A percentile compares a stretch with the other conserved stretches of the same genome.
phyloP scores from a whole-genome alignment of 2,888 invertebrate genomes.

The Hemistola chrysoprasaria region DNA sequence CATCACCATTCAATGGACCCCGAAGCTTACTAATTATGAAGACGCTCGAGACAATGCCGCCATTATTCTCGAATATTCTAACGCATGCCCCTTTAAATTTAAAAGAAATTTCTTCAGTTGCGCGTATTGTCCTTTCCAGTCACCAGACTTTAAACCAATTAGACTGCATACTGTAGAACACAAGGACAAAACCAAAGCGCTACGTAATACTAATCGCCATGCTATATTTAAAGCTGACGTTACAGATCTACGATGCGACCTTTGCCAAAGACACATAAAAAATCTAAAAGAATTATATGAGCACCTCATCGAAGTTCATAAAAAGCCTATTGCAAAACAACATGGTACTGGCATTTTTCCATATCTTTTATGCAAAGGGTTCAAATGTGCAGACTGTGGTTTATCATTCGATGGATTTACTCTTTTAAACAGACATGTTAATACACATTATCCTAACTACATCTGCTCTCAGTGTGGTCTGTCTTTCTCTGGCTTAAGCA shows the following conservation, averaged over 20 bases:
- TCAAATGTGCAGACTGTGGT: conserved; percentile 7
- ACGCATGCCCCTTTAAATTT: conserved; percentile 21
- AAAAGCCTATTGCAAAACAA: conserved; percentile 6
- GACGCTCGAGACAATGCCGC: conserved; percentile 19
- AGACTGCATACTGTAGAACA: background rate
- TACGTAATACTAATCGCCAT: background rate
- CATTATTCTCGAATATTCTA: conserved; percentile 15
- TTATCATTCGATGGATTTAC: conserved; percentile 13
- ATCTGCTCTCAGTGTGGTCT: conserved; percentile 8
- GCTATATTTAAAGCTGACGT: conserved; percentile 20
- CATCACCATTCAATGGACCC: conserved; percentile 16
- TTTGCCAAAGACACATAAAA: conserved; percentile 8
- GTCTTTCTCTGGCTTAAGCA: background rate
- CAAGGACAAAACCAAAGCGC: background rate
- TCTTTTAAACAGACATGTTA: conserved; percentile 24
- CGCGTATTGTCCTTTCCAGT: conserved; percentile 8
- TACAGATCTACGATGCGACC: conserved; percentile 16
- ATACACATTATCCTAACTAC: conserved; percentile 19
- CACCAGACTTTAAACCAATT: conserved; percentile 4
- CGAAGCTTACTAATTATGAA: conserved; percentile 17
- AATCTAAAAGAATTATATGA: conserved; percentile 1
- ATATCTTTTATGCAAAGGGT: conserved; percentile 1
- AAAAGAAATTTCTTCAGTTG: conserved; percentile 19
- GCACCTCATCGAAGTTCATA: conserved; percentile 3
- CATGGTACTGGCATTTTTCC: conserved; percentile 2